These are phyloP conservation scores for Caenorhabditis sp. DNA, from an alignment of 2,888 invertebrate species.

Conservation along the genomic window DNA sequence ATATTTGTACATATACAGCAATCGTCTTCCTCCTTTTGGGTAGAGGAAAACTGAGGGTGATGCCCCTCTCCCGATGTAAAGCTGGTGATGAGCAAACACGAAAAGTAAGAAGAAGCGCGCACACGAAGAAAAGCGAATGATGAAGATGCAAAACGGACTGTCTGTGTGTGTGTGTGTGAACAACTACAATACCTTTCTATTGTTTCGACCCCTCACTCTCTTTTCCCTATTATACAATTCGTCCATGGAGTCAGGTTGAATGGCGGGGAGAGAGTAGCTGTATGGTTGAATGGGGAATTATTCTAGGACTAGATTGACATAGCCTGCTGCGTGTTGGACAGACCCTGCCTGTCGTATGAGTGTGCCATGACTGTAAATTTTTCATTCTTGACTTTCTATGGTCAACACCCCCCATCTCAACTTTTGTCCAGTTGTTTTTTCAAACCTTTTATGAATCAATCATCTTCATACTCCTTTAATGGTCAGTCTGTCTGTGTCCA, in stretches of 20 bases:
- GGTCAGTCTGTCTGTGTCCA: background rate
- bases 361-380: background rate
- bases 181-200: slow-evolving; percentile 61
- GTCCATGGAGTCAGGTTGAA: slow-evolving; percentile 44
- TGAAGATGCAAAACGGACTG: slow-evolving; percentile 58
- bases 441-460: background rate
- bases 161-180: slow-evolving; percentile 61
- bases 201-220: slow-evolving; percentile 42
- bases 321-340: background rate
- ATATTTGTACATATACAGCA: slow-evolving; percentile 53
- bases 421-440: too few relatives aligned
- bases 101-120: slow-evolving; percentile 54
- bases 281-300: slow-evolving; percentile 19
- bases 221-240: slow-evolving; percentile 24
- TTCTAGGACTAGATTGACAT: slow-evolving; percentile 32
- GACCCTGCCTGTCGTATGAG: background rate
- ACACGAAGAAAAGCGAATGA: slow-evolving; percentile 40
- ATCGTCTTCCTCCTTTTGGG: background rate
- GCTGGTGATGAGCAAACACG: slow-evolving; percentile 62
- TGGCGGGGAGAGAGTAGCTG: background rate
- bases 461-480: background rate
- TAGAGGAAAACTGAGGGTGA: background rate
- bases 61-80: slow-evolving; percentile 45
- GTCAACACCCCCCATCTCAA: too few relatives aligned
- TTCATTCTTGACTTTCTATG: background rate